Evolutionary conservation across 2,888 invertebrate genomes (phyloP).

Genomic region (Steinernema scapterisci): DNA sequence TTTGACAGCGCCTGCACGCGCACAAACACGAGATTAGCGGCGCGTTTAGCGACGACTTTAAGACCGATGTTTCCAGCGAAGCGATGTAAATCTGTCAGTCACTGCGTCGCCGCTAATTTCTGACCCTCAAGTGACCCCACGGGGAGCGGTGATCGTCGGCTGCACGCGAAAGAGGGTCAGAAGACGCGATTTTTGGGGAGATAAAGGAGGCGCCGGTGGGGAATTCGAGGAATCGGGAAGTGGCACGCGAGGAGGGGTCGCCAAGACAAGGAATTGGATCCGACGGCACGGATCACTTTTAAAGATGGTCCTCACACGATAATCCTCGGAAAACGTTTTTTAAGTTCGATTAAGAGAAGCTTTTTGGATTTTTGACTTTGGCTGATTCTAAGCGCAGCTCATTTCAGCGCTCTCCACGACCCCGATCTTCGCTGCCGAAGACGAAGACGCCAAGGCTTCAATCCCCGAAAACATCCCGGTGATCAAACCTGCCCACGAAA

Average conservation of each 20-base stretch:
- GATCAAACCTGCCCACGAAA: constrained; percentile 20
- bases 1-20: constrained; percentile 24
- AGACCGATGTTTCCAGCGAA: neutral
- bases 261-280: no score
- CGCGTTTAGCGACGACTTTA: neutral
- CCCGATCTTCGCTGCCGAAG: constrained; percentile 9
- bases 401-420: neutral
- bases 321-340: no score
- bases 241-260: no score
- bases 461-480: constrained; percentile 13
- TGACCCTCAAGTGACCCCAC: constrained; percentile 1
- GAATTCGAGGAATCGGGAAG: neutral
- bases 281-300: no score
- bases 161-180: constrained; percentile 22
- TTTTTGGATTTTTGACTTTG: no score
- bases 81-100: constrained; percentile 6
- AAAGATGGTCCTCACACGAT: no score
- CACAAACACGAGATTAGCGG: constrained; percentile 24
- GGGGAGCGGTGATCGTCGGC: neutral
- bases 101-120: neutral
- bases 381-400: no score
- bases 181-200: neutral
- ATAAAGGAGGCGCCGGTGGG: neutral
- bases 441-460: neutral
- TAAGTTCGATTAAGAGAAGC: no score